Evolutionary conservation across 2,113 vertebrate species (phyloP), one percentile per base, ranked within the genome.

Genomic region (Sinocyclocheilus maitianheensis): DNA sequence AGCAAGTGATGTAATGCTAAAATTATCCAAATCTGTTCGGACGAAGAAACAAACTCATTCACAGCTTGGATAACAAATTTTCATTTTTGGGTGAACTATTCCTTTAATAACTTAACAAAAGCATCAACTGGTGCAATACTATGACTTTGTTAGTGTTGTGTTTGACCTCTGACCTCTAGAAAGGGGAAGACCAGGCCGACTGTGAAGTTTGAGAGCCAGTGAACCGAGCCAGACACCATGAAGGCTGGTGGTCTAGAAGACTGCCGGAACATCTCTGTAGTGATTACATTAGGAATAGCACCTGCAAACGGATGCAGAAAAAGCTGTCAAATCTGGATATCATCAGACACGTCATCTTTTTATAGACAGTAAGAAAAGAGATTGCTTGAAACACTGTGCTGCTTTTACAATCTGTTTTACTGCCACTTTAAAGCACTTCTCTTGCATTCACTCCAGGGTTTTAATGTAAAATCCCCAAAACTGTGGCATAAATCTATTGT

Each of bases 261-360:
- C 93, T 99, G 98, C 84, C 97, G 94, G 94, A 99, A 99, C 94
- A 98, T 96, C 94, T 99, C 97, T 0, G 96, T 97, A 90, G 97
- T 96, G 76, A 98, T 89, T 91, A 99, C 95, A 0, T 91, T 93
- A 0, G 97, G 97, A 85, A 99, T 96, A 0, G 97, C 94, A 89
- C 98, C 98, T 98, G 88, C 40, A 84, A 34, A 24, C 81, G 84
- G 16, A 48, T 9, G 18, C 24, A 91, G 46, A 85, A 85, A 13
- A 72, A 65, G 55, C 84, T 62, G 48, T 75, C 18, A 37, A 55
- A 60, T 37, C 46, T 43, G 2, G 34, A 30, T 40, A 46, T 77
- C 58, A 34, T 40, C 24, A 69, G 2, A 55, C 60, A 69, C 4
- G 60, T 40, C 46, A 77, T 6, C 24, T 65, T 84, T 67, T 26